Percentiles rank a stretch among this genome's conserved stretches.
These are phyloP conservation scores for Torymus tubicola DNA, from an alignment of 2,888 invertebrate genomes.

Conservation along the genomic window DNA sequence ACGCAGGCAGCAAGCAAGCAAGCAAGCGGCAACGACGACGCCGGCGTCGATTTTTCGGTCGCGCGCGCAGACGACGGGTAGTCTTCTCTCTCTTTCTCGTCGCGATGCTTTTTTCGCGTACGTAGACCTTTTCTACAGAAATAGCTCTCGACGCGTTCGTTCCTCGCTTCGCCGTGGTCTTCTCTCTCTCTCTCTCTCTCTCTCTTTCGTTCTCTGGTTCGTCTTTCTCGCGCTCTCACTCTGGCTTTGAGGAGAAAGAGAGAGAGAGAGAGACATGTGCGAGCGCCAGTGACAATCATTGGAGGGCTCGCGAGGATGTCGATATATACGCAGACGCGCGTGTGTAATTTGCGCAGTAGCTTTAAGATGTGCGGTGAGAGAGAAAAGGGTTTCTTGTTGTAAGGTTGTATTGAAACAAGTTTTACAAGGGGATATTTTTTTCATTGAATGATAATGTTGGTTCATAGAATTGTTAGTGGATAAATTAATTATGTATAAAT, in stretches of 20 bases:
- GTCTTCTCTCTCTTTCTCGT: slow-evolving; percentile 42
- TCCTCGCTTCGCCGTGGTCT: slow-evolving; percentile 1
- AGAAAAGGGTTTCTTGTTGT: too few species aligned
- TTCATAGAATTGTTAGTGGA: too few species aligned
- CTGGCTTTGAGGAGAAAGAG: slow-evolving; percentile 6
- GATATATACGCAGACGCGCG: too few species aligned
- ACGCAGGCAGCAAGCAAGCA: too few species aligned
- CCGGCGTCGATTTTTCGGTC: slow-evolving; percentile 43
- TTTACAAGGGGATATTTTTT: too few species aligned
- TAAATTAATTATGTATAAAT: too few species aligned
- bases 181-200: slow-evolving; percentile 7
- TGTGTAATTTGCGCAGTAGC: too few species aligned
- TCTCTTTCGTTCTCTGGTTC: slow-evolving; percentile 4
- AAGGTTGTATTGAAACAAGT: too few species aligned
- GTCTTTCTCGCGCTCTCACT: background rate
- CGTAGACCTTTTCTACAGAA: slow-evolving; percentile 60
- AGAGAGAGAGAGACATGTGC: slow-evolving; percentile 26
- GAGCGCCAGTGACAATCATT: slow-evolving; percentile 33
- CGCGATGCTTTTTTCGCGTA: slow-evolving; percentile 58
- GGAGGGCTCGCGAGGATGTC: slow-evolving; percentile 1
- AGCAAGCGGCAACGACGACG: background rate
- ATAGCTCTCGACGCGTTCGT: slow-evolving; percentile 50
- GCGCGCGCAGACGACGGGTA: slow-evolving; percentile 23
- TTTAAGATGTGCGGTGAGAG: too few species aligned
- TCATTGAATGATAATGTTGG: too few species aligned